Percentiles rank a stretch among this genome's conserved stretches.
These are phyloP conservation scores for Tenodera sinensis DNA, from an alignment of 2,888 invertebrate species.

Conservation along the genomic window DNA sequence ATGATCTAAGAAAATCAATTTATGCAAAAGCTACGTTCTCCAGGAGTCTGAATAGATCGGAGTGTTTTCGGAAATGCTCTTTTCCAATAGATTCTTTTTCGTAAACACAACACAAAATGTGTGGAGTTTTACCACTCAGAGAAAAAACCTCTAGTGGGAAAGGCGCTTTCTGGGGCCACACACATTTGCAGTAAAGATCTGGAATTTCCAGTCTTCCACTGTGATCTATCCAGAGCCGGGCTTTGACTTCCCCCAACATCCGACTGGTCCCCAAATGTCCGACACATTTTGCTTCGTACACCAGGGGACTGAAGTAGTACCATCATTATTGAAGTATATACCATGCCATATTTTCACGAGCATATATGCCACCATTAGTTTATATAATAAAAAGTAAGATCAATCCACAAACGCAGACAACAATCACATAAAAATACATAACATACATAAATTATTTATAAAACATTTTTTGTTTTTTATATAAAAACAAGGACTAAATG, in stretches of 20 bases:
- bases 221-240: slow-evolving; percentile 25
- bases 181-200: slow-evolving; percentile 36
- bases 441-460: slow-evolving; percentile 9
- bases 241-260: slow-evolving; percentile 21
- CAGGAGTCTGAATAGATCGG: slow-evolving; percentile 51
- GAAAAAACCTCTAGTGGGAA: slow-evolving; percentile 34
- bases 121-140: slow-evolving; percentile 42
- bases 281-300: background rate
- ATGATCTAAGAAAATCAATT: background rate
- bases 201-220: slow-evolving; percentile 5
- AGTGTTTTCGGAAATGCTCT: slow-evolving; percentile 87
- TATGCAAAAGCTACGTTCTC: background rate
- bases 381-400: background rate
- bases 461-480: background rate
- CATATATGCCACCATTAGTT: background rate
- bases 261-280: background rate
- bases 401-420: background rate
- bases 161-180: slow-evolving; percentile 33
- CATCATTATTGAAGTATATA: background rate
- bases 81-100: slow-evolving; percentile 76
- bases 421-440: background rate
- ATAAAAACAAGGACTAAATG: background rate
- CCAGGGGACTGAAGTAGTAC: background rate
- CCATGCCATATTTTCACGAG: background rate
- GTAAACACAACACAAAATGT: slow-evolving; percentile 82